Evolutionary conservation across 2,888 invertebrate genomes (phyloP), one percentile per base, ranked within the genome.

Genomic region (Lasiommata megera): DNA sequence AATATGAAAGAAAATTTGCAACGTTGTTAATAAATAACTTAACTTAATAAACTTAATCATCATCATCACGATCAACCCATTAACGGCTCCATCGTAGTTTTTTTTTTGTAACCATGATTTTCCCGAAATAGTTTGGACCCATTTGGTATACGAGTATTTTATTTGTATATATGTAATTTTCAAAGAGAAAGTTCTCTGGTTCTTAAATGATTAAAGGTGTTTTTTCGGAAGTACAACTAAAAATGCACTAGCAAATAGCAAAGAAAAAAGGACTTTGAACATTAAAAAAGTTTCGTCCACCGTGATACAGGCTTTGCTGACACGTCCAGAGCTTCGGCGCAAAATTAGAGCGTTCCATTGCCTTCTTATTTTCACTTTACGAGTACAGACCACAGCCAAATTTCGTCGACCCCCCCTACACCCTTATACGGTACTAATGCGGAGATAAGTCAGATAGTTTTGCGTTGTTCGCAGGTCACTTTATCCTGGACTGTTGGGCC

Each of bases 321-420:
- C 79, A 74, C 71, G 67, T 66, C 61, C 64, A 62, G 68, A 68
- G 59, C 63, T 63, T 72, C 74, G 75, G 77, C 76, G 73, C 76
- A 66, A 80, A 82, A 84, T 84, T 82, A 83, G 76, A 77, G 67
- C 70, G 72, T 74, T 65, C 74, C 71, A 73, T 69, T 70, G 67
- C 71, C 65, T 69, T 74, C 73, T 80, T 82, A 82, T 84, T 84
- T 84, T 83, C 83, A 84, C 82, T 84, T 84, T 77, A 69, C 73
- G 71, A 69, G 67, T 73, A 71, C 70, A 73, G 74, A 72, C 68
- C 61, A 53, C 60, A 56, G 56, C 84, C 82, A 79, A 60, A 65
- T 56, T 64, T 53, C 47, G 50, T 28, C 64, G 82, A 69, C 60
- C 77, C 66, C 52, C 69, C 68, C 48, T 60, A 59, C 70, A 59